Percentiles rank a stretch among this genome's conserved stretches.
Conservation (phyloP, 2,888 invertebrate species). For the Leptogaster cylindrica region DNA sequence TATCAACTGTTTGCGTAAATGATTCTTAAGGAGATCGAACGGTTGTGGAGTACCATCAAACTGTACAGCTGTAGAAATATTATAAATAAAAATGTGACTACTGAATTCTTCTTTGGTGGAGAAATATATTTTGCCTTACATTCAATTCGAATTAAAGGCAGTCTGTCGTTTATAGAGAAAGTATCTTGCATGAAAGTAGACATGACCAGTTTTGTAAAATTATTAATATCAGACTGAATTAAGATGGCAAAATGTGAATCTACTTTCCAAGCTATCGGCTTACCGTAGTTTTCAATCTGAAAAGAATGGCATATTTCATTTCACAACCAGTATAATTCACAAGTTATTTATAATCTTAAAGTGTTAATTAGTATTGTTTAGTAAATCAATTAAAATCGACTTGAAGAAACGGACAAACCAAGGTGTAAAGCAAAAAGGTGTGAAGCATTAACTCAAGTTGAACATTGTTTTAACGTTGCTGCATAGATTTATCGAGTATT, state of each 20-base stretch:
- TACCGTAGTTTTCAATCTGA: slow-evolving; percentile 80
- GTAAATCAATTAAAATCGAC: no score
- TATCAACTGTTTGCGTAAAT: slow-evolving; percentile 59
- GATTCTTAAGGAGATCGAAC: slow-evolving; percentile 63
- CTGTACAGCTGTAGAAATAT: slow-evolving; percentile 65
- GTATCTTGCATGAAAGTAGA: slow-evolving; percentile 74
- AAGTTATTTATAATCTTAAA: no score
- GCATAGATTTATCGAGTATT: no score
- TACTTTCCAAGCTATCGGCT: slow-evolving; percentile 80
- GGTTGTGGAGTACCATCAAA: slow-evolving; percentile 67
- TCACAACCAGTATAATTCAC: no score
- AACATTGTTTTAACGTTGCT: no score
- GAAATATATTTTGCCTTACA: slow-evolving; percentile 65
- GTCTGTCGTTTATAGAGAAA: slow-evolving; percentile 77
- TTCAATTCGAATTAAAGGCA: slow-evolving; percentile 77
- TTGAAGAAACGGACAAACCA: no score
- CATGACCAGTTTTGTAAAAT: slow-evolving; percentile 72
- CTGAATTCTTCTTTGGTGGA: neutral
- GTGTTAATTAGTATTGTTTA: no score
- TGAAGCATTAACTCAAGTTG: no score
- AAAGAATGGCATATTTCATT: no score
- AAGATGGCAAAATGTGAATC: slow-evolving; percentile 76
- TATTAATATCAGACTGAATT: slow-evolving; percentile 77
- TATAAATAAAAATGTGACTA: neutral
- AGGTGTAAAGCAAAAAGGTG: no score